Evolutionary conservation across 2,113 vertebrate species (phyloP).

Genomic region (Ptychochromis oligacanthus): DNA sequence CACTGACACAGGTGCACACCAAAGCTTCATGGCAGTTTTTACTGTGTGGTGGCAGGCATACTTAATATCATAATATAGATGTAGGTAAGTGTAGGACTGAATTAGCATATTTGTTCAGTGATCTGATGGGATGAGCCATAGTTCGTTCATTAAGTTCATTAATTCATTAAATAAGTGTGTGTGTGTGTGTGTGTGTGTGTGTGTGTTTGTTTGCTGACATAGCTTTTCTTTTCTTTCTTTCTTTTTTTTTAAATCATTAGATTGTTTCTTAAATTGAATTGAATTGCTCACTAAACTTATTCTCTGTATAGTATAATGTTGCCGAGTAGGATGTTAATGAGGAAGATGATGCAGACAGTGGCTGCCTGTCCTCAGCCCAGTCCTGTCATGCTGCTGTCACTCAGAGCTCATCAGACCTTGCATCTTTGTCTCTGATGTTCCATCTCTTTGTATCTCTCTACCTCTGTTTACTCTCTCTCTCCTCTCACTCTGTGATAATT

Average conservation of each 20-base stretch:
- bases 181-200: not conserved
- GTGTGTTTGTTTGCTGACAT: not conserved
- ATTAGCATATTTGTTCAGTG: not conserved
- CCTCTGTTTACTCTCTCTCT: constrained; percentile 62
- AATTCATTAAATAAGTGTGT: not conserved
- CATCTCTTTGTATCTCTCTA: constrained; percentile 45
- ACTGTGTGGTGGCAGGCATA: not conserved
- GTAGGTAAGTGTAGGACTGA: not conserved
- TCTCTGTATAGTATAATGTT: not conserved
- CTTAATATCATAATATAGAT: not conserved
- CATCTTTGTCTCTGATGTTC: constrained; percentile 10
- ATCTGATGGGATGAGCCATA: not conserved
- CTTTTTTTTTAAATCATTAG: not conserved
- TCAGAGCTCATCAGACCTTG: constrained; percentile 81
- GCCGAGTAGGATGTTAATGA: constrained; percentile 26
- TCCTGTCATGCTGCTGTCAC: constrained; percentile 59
- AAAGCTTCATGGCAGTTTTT: not conserved
- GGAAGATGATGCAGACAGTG: constrained; percentile 30
- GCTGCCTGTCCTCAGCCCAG: constrained; percentile 36
- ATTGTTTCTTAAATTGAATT: not conserved
- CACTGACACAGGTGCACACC: not conserved
- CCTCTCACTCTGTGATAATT: constrained; percentile 88
- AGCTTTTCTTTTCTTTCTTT: too few species aligned
- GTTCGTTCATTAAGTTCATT: not conserved
- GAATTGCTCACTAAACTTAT: constrained; percentile 7